A percentile compares a stretch with the other conserved stretches of the same genome.
Conservation (phyloP, 2,797 vertebrate species). For the Propithecus perrieri region DNA sequence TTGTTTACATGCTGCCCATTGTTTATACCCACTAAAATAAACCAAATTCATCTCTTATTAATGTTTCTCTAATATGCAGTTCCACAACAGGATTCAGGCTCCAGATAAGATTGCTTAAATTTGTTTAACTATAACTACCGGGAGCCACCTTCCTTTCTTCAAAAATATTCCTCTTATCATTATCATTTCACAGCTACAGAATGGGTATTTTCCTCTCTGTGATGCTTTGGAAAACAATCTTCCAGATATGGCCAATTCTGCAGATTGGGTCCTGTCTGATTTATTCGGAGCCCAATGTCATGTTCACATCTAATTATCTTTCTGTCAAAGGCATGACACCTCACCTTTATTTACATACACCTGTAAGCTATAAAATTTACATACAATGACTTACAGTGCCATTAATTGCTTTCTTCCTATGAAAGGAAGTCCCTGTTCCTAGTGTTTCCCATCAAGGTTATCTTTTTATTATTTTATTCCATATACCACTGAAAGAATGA, state of each 20-base stretch:
- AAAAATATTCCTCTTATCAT: neutral
- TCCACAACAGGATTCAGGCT: neutral
- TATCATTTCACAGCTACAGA: neutral
- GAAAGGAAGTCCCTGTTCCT: neutral
- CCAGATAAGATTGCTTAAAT: neutral
- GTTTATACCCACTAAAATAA: neutral
- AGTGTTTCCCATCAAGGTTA: neutral
- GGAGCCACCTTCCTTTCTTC: neutral
- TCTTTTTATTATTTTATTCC: neutral
- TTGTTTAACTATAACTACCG: neutral
- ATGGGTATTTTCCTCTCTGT: neutral
- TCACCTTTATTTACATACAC: neutral
- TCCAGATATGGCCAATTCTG: neutral
- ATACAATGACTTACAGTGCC: neutral
- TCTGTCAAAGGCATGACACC: neutral
- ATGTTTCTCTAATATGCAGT: neutral
- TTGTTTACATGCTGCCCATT: neutral
- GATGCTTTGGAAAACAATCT: neutral
- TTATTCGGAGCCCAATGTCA: neutral
- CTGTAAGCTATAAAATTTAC: neutral
- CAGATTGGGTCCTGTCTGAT: neutral
- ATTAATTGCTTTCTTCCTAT: neutral
- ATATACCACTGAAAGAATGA: neutral
- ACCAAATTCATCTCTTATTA: neutral
- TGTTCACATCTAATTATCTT: neutral